These are phyloP conservation scores for Leucophenga maculata DNA, from an alignment of 2,888 invertebrate genomes.

Conservation along the genomic window DNA sequence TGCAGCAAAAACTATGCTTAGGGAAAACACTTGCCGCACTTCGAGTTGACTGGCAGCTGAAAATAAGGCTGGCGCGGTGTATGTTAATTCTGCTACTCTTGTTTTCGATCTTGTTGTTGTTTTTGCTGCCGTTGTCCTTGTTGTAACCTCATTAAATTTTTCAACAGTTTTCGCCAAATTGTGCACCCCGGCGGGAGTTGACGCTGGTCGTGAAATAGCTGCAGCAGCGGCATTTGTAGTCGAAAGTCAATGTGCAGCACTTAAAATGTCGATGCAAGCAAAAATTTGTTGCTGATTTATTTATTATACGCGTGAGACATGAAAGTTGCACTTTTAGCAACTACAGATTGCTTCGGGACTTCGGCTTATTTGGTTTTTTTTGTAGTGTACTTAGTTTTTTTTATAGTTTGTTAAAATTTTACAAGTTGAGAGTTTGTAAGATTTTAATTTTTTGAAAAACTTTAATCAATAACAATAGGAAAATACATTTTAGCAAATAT, in stretches of 20 bases:
- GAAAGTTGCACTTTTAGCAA: conserved; percentile 20
- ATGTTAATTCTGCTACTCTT: conserved; percentile 7
- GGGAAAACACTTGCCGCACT: background rate
- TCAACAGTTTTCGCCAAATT: conserved; percentile 24
- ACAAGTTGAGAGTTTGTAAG: no score
- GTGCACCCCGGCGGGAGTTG: background rate
- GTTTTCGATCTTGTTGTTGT: conserved; percentile 1
- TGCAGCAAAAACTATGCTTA: background rate
- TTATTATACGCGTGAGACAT: conserved; percentile 43
- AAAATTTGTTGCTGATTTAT: conserved; percentile 53
- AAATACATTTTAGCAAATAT: no score
- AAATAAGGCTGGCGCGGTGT: conserved; percentile 12
- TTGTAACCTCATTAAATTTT: conserved; percentile 56
- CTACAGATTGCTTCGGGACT: no score
- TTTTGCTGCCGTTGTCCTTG: background rate
- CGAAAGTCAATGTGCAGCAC: conserved; percentile 55
- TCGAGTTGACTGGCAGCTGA: conserved; percentile 21
- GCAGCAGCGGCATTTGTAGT: conserved; percentile 41
- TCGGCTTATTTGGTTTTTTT: background rate
- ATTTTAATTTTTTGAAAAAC: no score
- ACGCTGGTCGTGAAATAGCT: background rate
- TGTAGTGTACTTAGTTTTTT: background rate
- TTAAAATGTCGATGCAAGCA: conserved; percentile 48
- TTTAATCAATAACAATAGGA: no score
- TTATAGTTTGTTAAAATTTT: no score